Evolutionary conservation across 2,888 invertebrate species (phyloP).

Genomic region (Agrochola litura): DNA sequence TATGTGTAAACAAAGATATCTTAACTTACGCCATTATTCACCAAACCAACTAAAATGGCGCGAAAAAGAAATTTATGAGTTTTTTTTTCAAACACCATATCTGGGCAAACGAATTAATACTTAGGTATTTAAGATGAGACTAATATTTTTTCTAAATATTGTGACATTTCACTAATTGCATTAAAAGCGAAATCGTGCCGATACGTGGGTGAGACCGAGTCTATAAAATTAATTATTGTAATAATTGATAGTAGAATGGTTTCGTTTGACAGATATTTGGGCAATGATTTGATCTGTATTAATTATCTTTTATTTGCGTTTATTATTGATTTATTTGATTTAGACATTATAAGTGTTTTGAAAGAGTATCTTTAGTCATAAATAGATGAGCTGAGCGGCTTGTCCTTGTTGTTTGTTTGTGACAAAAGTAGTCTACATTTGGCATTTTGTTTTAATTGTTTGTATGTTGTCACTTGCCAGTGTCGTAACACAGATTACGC

Average conservation of each 20-base stretch:
- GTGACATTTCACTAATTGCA: slow-evolving; percentile 70
- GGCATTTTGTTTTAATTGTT: too few species aligned
- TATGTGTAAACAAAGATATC: not conserved
- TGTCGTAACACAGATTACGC: too few species aligned
- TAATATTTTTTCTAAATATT: slow-evolving; percentile 67
- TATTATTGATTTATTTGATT: slow-evolving; percentile 8
- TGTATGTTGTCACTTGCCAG: too few species aligned
- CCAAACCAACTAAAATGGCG: slow-evolving; percentile 6
- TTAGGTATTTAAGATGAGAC: slow-evolving; percentile 40
- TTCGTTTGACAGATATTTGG: slow-evolving; percentile 58
- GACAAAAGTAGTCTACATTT: too few species aligned
- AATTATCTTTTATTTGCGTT: slow-evolving; percentile 42
- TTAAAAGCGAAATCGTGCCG: slow-evolving; percentile 72
- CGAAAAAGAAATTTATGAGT: slow-evolving; percentile 13
- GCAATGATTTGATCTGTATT: slow-evolving; percentile 55
- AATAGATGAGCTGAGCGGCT: not conserved
- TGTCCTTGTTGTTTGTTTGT: too few species aligned
- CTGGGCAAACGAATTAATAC: slow-evolving; percentile 26
- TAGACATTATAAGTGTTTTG: not conserved
- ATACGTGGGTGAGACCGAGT: slow-evolving; percentile 66
- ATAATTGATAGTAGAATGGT: slow-evolving; percentile 64
- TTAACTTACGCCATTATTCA: slow-evolving; percentile 18
- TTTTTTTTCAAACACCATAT: slow-evolving; percentile 28
- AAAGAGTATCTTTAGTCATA: not conserved
- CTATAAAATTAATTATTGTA: slow-evolving; percentile 65